Base-by-base conservation (phyloP, 2,113 vertebrate genomes). In the Microcebus ravelobensis region DNA sequence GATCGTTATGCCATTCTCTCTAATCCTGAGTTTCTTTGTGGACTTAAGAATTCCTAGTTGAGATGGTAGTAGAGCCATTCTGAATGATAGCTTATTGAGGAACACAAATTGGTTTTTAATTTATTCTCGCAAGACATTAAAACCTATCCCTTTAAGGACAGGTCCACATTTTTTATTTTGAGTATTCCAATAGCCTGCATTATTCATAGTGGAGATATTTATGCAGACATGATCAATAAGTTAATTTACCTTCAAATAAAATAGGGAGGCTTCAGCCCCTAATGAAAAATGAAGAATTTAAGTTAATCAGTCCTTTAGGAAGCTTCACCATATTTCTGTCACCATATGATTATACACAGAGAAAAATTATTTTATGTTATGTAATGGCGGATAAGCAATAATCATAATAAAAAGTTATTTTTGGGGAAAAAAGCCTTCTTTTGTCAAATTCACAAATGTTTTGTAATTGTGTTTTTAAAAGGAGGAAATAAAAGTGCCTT, bases 171-270 rank as follows among this genome's bases (percentile, higher is more conserved):
- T 98, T 98, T 98, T 93, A 97, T 65, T 94, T 91, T 97, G 92
- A 98, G 57, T n/a, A 97, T 96, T 94, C 57, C 55, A 92, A 85
- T 50, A 96, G 89, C 52, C 71, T 98, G 36, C 55, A 97, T 98
- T 98, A 98, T 98, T 98, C 94, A 98, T 97, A 84, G 67, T 88
- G 48, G 94, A 96, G 61, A 36, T 97, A 97, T 96, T 98, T 98
- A 98, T 91, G 91, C 67, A 97, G 96, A 96, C 93, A 96, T 97
- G 97, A 98, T 97, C 98, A 98, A 98, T 97, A 98, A 97, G 87
- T 97, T 98, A 96, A 98, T 98, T 98, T 98, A 97, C 93, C 79
- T 97, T 91, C 73, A 98, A 98, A 98, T 97, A 98, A 98, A 98
- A 97, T 39, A 95, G 76, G 97, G 93, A 98, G 20, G 59, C 74